Evolutionary conservation across 2,113 vertebrate genomes (phyloP), one percentile per base, ranked within the genome.

Genomic region (Murina feae): DNA sequence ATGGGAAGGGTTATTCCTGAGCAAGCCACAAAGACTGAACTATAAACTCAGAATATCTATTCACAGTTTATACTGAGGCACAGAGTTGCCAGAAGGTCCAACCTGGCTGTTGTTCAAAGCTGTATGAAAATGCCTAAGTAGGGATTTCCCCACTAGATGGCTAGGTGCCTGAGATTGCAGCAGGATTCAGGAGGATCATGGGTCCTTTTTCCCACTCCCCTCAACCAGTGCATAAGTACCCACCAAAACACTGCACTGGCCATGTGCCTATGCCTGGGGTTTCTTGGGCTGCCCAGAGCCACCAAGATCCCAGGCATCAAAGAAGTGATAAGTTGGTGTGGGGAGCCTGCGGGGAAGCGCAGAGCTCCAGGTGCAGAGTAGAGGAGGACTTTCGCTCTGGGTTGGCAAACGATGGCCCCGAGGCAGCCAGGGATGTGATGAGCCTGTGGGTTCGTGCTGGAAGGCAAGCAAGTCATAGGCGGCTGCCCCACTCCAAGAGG

Each of bases 321-420:
- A 7, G 76, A 44, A 21, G 51, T 32, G 35, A 42, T 9, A 2
- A 10, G 21, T 23, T 1, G 0, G 72, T 1, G 7, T 2, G 1
- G 71, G 23, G 23, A 30, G 42, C 39, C 30, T 21, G 63, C 4
- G 16, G 42, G 53, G 71, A 53, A n/a, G 44, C 32, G n/a, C 42
- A 60, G 42, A 28, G 75, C 6, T 28, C 68, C 28, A 5, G 42
- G 55, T 11, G 42, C 35, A 8, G 32, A 13, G 37, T 0, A 5
- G n/a, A 44, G 28, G 53, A 42, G 39, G 76, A 78, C 35, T 90
- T 83, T 76, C 44, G 3, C 75, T 47, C 53, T 32, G 13, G 12
- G 49, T 75, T 30, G 35, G 42, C 49, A 35, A 25, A 25, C 9
- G 0, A 0, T 11, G 90, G 32, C 58, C 72, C 1, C 9, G 47